phyloP scores from a whole-genome alignment of 2,113 vertebrate species.

The Carettochelys insculpta region DNA sequence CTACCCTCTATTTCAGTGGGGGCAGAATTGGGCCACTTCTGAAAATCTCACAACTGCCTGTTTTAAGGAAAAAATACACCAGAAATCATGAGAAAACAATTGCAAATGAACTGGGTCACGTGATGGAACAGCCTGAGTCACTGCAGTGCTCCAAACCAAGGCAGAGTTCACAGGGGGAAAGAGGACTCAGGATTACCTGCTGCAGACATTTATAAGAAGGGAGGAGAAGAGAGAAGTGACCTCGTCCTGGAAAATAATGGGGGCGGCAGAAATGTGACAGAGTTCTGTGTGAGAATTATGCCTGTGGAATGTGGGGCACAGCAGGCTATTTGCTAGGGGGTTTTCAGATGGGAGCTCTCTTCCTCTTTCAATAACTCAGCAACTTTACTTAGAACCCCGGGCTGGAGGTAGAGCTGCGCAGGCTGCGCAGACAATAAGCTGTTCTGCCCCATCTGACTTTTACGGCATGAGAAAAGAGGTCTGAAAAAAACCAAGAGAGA shows the following conservation, averaged over 20 bases:
- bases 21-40: background rate
- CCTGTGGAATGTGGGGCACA: background rate
- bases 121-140: background rate
- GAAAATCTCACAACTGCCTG: background rate
- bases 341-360: background rate
- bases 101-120: background rate
- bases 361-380: background rate
- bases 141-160: background rate
- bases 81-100: background rate
- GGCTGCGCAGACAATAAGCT: background rate
- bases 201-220: background rate
- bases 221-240: background rate
- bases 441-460: background rate
- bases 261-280: background rate
- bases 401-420: rapidly evolving
- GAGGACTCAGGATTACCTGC: background rate
- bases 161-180: background rate
- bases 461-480: background rate
- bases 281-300: background rate
- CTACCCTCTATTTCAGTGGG: background rate
- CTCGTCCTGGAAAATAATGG: background rate
- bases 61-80: background rate
- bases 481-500: background rate
- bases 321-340: background rate
- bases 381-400: background rate